Percentiles rank a stretch among this genome's conserved stretches.
These are phyloP conservation scores for Solenodon paradoxus DNA, from an alignment of 2,113 vertebrate genomes.

Conservation along the genomic window DNA sequence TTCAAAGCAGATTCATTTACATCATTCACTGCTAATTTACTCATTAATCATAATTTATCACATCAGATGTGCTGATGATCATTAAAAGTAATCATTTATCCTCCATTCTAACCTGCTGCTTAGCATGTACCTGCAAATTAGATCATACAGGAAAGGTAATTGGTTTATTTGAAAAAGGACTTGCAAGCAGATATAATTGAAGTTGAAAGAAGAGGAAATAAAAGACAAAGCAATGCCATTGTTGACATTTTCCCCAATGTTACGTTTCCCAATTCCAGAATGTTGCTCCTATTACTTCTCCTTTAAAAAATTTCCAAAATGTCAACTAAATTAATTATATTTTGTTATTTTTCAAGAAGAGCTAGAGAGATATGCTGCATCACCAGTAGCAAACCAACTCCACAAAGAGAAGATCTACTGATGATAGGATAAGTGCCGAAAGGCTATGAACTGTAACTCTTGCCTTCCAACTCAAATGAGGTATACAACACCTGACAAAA, in stretches of 20 bases:
- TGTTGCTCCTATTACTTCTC: not conserved
- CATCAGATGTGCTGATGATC: slow-evolving; percentile 72
- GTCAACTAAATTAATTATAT: not conserved
- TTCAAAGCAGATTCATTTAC: slow-evolving; percentile 66
- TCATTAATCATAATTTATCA: slow-evolving; percentile 79
- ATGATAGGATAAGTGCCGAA: not conserved
- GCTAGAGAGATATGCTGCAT: fast-evolving
- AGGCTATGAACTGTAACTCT: not conserved
- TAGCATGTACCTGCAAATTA: slow-evolving; percentile 72
- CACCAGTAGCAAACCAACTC: not conserved
- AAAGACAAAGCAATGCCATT: not conserved
- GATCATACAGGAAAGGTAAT: slow-evolving; percentile 72
- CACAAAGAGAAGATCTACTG: not conserved
- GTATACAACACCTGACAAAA: not conserved
- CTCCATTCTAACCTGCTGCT: slow-evolving; percentile 71
- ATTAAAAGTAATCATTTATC: slow-evolving; percentile 75
- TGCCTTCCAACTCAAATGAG: not conserved
- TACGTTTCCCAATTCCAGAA: not conserved
- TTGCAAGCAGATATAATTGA: slow-evolving; percentile 6
- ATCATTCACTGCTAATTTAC: slow-evolving; percentile 75
- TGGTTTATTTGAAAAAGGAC: slow-evolving; percentile 69
- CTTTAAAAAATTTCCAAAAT: not conserved
- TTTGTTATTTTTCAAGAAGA: not conserved
- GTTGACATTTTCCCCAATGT: not conserved
- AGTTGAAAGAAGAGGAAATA: not conserved